Evolutionary conservation across 2,888 invertebrate species (phyloP), one percentile per base, ranked within the genome.

Genomic region (Dolichomitus sp.): DNA sequence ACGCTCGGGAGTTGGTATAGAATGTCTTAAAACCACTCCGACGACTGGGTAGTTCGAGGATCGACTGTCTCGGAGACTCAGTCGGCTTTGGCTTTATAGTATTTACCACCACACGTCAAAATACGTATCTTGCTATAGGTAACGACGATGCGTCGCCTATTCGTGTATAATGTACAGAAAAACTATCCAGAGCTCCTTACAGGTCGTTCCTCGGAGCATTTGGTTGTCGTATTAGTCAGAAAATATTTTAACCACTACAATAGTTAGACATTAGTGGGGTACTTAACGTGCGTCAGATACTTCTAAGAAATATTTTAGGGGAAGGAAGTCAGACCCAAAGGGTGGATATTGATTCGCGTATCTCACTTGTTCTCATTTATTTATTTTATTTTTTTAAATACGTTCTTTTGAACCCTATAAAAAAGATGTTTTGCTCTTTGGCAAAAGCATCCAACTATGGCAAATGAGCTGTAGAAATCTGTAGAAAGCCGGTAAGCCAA

Each of bases 31-130:
- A 52, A 48, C 7, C 12, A 30, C 17, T 27, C 42, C 40, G 57
- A 70, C 59, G 57, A 50, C 33, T 65, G 50, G n/a, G 50, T 50
- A 40, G 80, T 72, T 79, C 54, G 65, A 68, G 63, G 54, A 79
- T 76, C 37, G n/a, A 85, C 80, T 84, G 84, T 66, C 66, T 66
- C 61, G 23, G 68, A 42, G 45, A n/a, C 69, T 27, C 66, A 40
- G 27, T 69, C 79, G 70, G 63, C 73, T 81, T 68, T 70, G 74
- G 59, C 76, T 84, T 84, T 84, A 85, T 85, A 81, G 73, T 48
- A 63, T 78, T 78, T 69, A 69, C 65, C 63, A 45, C 59, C 30
- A 33, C 69, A 57, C 65, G 30, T 42, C 17, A 14, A 17, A 30
- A 23, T 40, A 59, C 73, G 59, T 59, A 33, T 4, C n/a, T 23